Conservation (phyloP, 2,113 vertebrate genomes). For the Oreotrochilus melanogaster region DNA sequence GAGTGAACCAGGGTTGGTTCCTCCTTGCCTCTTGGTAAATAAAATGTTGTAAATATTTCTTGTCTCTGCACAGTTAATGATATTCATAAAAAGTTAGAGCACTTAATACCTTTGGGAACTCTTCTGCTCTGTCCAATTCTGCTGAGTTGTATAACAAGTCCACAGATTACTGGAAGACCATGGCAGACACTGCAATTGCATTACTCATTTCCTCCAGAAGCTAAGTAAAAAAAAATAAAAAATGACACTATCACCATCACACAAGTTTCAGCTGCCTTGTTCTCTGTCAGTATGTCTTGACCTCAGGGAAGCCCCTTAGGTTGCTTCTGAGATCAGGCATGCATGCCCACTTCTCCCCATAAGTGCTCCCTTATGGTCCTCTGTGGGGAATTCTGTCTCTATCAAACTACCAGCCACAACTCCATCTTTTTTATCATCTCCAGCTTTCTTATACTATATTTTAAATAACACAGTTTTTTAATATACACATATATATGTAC, state of each 20-base stretch:
- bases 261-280: background rate
- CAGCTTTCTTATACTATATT: background rate
- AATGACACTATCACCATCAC: background rate
- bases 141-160: background rate
- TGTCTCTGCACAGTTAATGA: background rate
- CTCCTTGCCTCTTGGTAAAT: background rate
- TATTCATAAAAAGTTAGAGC: background rate
- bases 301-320: background rate
- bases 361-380: background rate
- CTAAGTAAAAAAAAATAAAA: rapidly evolving
- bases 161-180: background rate
- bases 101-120: background rate
- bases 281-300: background rate
- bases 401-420: background rate
- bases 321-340: background rate
- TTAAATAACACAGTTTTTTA: background rate
- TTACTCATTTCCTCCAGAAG: background rate
- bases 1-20: rapidly evolving
- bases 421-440: background rate
- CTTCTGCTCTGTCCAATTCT: background rate
- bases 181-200: rapidly evolving
- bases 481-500: background rate
- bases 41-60: background rate
- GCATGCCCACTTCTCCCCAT: background rate
- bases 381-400: background rate